A percentile compares a stretch with the other conserved stretches of the same genome.
Conservation (phyloP, 2,888 invertebrate genomes). For the Eremobia ochroleuca region DNA sequence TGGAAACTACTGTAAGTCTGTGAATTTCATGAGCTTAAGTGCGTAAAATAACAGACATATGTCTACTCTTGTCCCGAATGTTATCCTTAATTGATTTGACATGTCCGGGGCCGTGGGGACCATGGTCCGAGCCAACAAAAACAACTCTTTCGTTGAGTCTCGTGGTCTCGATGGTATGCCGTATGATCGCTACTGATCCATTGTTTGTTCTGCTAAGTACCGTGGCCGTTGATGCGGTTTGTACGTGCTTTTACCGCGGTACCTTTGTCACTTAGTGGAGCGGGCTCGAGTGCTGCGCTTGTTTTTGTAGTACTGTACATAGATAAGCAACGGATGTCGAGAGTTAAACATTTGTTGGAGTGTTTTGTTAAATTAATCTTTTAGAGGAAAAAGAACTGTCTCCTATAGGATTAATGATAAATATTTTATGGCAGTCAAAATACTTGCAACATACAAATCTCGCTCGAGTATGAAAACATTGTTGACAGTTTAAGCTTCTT, state of each 20-base stretch:
- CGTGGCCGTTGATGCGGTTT: slow-evolving; percentile 78
- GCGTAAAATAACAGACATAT: slow-evolving; percentile 58
- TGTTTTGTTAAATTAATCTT: slow-evolving; percentile 36
- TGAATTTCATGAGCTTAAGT: slow-evolving; percentile 50
- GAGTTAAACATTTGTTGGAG: slow-evolving; percentile 46
- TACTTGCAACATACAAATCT: not conserved
- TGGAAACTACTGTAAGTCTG: slow-evolving; percentile 54
- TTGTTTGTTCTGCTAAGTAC: slow-evolving; percentile 87
- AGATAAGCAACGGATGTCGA: slow-evolving; percentile 55
- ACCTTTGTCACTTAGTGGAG: slow-evolving; percentile 84
- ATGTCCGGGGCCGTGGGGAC: slow-evolving; percentile 77
- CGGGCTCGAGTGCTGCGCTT: slow-evolving; percentile 62
- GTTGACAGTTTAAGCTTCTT: not conserved
- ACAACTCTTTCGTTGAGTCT: slow-evolving; percentile 68
- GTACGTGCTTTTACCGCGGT: slow-evolving; percentile 83
- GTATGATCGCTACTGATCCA: slow-evolving; percentile 83
- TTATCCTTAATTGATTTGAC: slow-evolving; percentile 86
- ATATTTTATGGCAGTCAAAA: not conserved
- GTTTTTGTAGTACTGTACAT: slow-evolving; percentile 68
- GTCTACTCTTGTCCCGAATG: slow-evolving; percentile 70
- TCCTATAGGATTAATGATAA: not conserved
- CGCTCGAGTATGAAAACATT: not conserved
- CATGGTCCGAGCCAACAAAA: slow-evolving; percentile 80
- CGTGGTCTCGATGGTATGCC: slow-evolving; percentile 71
- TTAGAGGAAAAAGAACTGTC: not conserved